Conservation (phyloP, 2,888 invertebrate genomes). For the Bellardia bayeri region DNA sequence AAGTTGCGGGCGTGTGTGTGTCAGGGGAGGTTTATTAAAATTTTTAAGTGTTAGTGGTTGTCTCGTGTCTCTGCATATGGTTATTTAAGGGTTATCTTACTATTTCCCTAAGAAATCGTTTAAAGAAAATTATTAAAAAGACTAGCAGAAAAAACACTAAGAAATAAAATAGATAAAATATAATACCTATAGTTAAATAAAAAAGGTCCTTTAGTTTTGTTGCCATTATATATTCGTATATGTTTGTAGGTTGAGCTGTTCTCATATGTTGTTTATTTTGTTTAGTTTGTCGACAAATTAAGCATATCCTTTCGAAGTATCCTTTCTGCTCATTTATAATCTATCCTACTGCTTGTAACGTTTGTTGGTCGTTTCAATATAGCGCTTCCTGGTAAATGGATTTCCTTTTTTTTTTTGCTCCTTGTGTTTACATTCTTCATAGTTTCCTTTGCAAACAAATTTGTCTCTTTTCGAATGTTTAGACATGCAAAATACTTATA, state of each 20-base stretch:
- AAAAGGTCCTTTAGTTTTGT: slow-evolving; percentile 2
- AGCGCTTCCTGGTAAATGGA: slow-evolving; percentile 16
- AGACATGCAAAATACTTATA: slow-evolving; percentile 53
- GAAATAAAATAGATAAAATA: not conserved
- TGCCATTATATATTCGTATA: not conserved
- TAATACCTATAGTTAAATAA: not conserved
- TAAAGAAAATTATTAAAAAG: not conserved
- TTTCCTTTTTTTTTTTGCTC: not conserved
- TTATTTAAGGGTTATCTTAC: not conserved
- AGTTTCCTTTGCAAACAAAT: slow-evolving; percentile 7
- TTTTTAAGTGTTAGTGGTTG: slow-evolving; percentile 4
- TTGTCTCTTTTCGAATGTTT: slow-evolving; percentile 21
- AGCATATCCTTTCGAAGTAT: slow-evolving; percentile 53
- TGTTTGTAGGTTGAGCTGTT: not conserved
- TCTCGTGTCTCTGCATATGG: not conserved
- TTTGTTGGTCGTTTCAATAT: not conserved
- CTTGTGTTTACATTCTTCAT: not conserved
- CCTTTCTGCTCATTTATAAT: slow-evolving; percentile 13
- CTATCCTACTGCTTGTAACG: not conserved
- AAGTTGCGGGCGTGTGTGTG: not conserved
- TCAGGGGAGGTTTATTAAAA: not conserved
- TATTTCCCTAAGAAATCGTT: not conserved
- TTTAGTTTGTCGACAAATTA: slow-evolving; percentile 68
- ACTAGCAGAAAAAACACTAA: not conserved
- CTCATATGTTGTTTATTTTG: slow-evolving; percentile 56